Base-by-base conservation (phyloP, 2,113 vertebrate species). In the Podocnemis expansa region DNA sequence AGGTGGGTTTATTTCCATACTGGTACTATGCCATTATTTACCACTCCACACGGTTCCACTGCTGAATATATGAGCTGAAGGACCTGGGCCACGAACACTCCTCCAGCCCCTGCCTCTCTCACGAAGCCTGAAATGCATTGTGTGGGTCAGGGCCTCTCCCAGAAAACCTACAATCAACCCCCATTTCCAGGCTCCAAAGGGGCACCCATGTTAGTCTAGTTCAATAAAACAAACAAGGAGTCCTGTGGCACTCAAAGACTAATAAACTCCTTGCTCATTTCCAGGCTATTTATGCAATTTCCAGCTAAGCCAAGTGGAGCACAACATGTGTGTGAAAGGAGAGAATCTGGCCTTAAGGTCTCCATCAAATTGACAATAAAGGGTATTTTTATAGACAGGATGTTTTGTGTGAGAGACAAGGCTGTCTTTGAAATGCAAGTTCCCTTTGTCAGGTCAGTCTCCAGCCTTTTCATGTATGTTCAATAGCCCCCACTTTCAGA, bases 11-110 rank as follows among this genome's bases (percentile, higher is more conserved):
- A 19, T 10, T 17, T 38, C 63, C 34, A 1, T n/a, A 38, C 34
- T n/a, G 9, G 4, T 10, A 2, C 63, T 21, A 14, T 21, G 34
- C 8, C 34, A 52, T 19, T 45, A 63, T 79, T 84, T 47, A 55
- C 88, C 81, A 60, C 93, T 96, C 94, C 83, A 75, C 94, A 90
- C 95, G 88, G 96, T 94, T 93, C 94, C 95, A 38, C 83, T 84
- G 96, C 96, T 93, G 95, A 93, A 85, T 21, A 38, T 17, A 34
- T 8, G 2, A 73, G 10, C 45, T 6, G 27, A 55, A 45, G 41
- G 82, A 19, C 10, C 87, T 45, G 4, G 5, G 51, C 43, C 49
- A 45, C 31, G 63, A 38, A 11, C 5, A 10, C 19, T 38, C 63
- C 31, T 10, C 4, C 34, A 3, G 8, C n/a, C 16, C 19, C 34